phyloP scores from a whole-genome alignment of 2,113 vertebrate species.

The Trogon surrucura region DNA sequence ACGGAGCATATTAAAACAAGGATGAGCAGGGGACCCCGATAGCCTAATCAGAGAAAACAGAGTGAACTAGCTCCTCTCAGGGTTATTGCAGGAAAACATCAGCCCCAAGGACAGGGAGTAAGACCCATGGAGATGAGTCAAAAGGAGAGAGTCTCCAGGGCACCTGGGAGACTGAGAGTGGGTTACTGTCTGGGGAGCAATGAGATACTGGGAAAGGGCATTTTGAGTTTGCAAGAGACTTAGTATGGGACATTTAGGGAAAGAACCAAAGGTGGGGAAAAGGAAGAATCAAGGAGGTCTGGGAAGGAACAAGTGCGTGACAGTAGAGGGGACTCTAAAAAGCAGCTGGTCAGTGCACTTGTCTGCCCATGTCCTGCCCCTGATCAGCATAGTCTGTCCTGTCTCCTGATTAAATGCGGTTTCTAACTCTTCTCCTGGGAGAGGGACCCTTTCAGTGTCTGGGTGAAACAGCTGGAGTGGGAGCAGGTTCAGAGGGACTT shows the following conservation, averaged over 20 bases:
- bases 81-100: not conserved
- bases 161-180: not conserved
- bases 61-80: not conserved
- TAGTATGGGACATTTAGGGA: not conserved
- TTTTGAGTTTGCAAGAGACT: not conserved
- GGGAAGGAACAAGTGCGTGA: not conserved
- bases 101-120: not conserved
- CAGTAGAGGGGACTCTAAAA: not conserved
- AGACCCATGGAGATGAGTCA: not conserved
- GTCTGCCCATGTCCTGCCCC: too few relatives aligned
- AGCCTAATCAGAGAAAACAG: not conserved
- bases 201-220: not conserved
- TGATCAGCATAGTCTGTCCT: not conserved
- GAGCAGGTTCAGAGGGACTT: not conserved
- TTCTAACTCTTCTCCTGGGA: not conserved
- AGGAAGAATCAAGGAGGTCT: not conserved
- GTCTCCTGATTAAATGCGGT: not conserved
- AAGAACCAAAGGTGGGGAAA: not conserved
- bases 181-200: not conserved
- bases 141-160: not conserved
- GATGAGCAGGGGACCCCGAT: not conserved
- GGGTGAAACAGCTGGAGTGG: not conserved
- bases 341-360: not conserved
- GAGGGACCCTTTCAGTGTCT: not conserved
- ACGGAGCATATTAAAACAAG: accelerated